phyloP scores from a whole-genome alignment of 1,140 invertebrate genomes.

The Drosophila repletoides region DNA sequence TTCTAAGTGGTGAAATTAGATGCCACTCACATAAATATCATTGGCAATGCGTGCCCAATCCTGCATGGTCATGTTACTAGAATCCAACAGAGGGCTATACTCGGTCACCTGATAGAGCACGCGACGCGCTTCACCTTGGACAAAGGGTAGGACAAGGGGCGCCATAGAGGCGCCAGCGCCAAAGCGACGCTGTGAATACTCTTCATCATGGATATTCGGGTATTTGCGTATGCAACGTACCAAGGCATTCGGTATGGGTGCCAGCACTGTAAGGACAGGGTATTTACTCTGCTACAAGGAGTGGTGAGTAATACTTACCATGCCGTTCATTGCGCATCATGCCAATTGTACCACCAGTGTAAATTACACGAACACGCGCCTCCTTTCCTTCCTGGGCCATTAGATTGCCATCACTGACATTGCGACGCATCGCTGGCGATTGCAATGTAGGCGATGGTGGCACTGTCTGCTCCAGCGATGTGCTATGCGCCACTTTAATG shows the following conservation, averaged over 20 bases:
- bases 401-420: constrained; percentile 67
- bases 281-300: too few species aligned
- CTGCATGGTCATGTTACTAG: constrained; percentile 95
- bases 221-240: constrained; percentile 85
- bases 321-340: constrained; percentile 90
- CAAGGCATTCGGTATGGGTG: constrained; percentile 86
- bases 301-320: constrained; percentile 83
- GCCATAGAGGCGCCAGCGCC: constrained; percentile 82
- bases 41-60: constrained; percentile 95
- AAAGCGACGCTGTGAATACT: constrained; percentile 85
- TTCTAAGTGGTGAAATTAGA: too few species aligned
- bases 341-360: constrained; percentile 95
- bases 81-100: constrained; percentile 94
- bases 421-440: constrained; percentile 57
- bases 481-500: not conserved
- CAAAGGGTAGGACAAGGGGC: constrained; percentile 87
- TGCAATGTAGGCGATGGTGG: constrained; percentile 55
- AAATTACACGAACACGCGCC: constrained; percentile 89
- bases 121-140: constrained; percentile 76
- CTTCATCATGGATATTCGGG: constrained; percentile 89
- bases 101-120: constrained; percentile 93
- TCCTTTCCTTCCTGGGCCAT: constrained; percentile 79
- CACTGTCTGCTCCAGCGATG: constrained; percentile 30
- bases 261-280: constrained; percentile 83
- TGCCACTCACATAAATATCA: constrained; percentile 90